Base-by-base conservation (phyloP, 2,113 vertebrate genomes). In the Calonectris borealis region DNA sequence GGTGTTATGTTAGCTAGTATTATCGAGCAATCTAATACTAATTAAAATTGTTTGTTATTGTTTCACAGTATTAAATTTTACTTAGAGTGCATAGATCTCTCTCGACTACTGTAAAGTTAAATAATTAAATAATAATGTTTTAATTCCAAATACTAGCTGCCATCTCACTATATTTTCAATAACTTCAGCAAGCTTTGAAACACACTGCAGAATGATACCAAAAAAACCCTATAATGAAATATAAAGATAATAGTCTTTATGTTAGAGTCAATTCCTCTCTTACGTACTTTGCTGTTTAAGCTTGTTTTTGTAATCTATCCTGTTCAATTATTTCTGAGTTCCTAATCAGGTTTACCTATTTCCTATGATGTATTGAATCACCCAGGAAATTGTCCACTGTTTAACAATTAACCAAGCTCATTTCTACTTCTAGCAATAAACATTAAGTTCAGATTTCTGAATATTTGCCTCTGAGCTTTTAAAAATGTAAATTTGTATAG, bases 341-440 rank as follows among this genome's bases (percentile, higher is more conserved):
- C 40, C 32, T 83, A 82, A 81, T 76, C 65, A 69, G 79, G 36
- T 27, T 86, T 90, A 51, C 77, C 26, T 40, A 32, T 68, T 58
- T 87, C 72, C 31, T 69, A n/a, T 22, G 85, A 92, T 72, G 22
- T n/a, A 85, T 51, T 87, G 87, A 88, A 85, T 88, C 68, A 85
- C 19, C 18, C 61, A 90, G 75, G 86, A 95, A 95, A 88, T n/a
- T 34, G 38, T 48, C 29, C 0, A 0, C 24, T 80, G 73, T 84
- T 94, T 95, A 93, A 94, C 86, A 90, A 94, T 92, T 94, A 94
- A 93, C 73, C 48, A 84, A 71, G 44, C 52, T 86, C 60, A 29
- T 81, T 93, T 55, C 44, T 62, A 27, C 81, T 57, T 60, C 83
- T 24, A 55, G 83, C 66, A 81, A 96, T 83, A 97, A 94, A 88